Base-by-base conservation (phyloP, 2,113 vertebrate genomes). In the Peucedramus taeniatus region DNA sequence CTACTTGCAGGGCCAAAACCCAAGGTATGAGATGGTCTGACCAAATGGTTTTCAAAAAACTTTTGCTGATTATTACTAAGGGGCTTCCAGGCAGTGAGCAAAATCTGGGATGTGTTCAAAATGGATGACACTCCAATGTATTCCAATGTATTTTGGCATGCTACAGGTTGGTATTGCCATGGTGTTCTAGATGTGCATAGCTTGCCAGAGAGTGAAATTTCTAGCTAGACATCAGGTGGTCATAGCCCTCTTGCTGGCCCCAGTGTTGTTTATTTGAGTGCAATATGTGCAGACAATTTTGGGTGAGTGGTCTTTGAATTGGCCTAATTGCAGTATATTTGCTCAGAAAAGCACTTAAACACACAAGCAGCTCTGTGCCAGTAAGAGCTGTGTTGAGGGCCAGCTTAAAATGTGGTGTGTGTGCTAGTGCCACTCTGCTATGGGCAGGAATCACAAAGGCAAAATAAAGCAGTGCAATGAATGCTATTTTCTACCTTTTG, bases 261-360 rank as follows among this genome's bases (percentile, higher is more conserved):
- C 61, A 30, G 23, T 26, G 86, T 65, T 87, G 78, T 87, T 96
- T 87, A 56, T 80, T 91, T 93, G 78, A 82, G 65, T 64, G 51
- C 74, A 85, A 3, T 66, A 82, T 30, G 39, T 71, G 70, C 61
- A 87, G 78, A 75, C n/a, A n/a, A 19, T 61, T 93, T 87, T 0
- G 1, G 50, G 47, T 75, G 56, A 91, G 61, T 75, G 47, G 56
- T 87, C 74, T 94, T 75, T 90, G 66, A 70, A 93, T 68, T 90
- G 88, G 65, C 49, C 74, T 90, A 93, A 96, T 92, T 90, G 74
- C 68, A 75, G 85, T 66, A n/a, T 93, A 79, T 90, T 92, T 91
- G 60, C 56, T 93, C 65, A 94, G 66, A 84, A 79, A 88, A 81
- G 60, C 74, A 84, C 78, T 87, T 84, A 84, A 77, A 85, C 78